These are phyloP conservation scores for Hydractinia symbiolongicarpus DNA, from an alignment of 30 jellyfish, hydroid and myxozoan genomes.

Conservation along the genomic window DNA sequence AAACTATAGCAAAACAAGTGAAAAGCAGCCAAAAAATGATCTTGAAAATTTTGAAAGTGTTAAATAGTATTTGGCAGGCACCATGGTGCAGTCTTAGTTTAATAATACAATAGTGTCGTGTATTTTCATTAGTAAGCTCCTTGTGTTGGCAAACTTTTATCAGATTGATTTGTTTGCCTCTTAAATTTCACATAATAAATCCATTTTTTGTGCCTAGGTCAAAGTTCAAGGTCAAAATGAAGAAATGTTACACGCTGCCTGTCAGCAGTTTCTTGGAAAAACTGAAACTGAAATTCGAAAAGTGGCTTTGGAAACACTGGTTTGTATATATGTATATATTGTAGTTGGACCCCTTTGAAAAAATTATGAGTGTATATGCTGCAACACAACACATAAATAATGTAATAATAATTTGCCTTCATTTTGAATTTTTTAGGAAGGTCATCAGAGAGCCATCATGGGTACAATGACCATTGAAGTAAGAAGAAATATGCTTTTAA, in stretches of 20 bases:
- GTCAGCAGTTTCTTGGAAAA: conserved; percentile 90
- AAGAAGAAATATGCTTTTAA: background rate
- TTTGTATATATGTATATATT: conserved; percentile 11
- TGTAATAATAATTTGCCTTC: background rate
- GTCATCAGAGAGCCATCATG: conserved; percentile 95
- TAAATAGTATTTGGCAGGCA: too few species aligned
- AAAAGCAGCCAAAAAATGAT: too few species aligned
- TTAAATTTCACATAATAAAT: too few species aligned
- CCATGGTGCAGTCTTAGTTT: too few species aligned
- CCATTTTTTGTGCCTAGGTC: conserved; percentile 32
- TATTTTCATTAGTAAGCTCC: too few species aligned
- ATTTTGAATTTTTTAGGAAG: conserved; percentile 48
- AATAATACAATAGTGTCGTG: too few species aligned
- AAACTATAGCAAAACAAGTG: too few species aligned
- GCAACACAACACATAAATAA: background rate
- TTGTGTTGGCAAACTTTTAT: too few species aligned
- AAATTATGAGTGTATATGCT: background rate
- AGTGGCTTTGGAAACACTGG: conserved; percentile 86
- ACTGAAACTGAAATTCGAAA: conserved; percentile 51
- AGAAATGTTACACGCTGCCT: conserved; percentile 84
- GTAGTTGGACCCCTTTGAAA: background rate
- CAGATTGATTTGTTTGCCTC: too few species aligned
- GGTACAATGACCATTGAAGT: conserved; percentile 96
- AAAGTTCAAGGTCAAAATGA: conserved; percentile 69
- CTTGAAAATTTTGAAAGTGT: too few species aligned